These are phyloP conservation scores for Pterois miles DNA, from an alignment of 2,797 vertebrate species.

Conservation along the genomic window DNA sequence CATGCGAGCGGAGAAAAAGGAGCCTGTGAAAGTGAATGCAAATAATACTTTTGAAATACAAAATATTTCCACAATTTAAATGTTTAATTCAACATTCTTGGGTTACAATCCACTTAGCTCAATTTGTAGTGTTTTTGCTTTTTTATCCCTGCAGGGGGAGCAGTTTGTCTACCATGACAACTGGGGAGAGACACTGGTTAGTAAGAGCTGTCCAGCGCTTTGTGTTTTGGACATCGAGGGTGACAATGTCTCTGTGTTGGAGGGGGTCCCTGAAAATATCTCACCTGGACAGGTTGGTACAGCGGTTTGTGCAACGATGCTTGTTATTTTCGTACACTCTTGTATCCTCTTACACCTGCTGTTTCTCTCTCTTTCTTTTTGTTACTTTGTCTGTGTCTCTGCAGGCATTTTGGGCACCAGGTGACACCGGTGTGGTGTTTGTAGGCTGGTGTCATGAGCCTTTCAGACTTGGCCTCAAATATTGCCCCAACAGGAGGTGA, in stretches of 20 bases:
- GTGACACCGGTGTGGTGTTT: slow-evolving; percentile 91
- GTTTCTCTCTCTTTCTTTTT: neutral
- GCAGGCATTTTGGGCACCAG: slow-evolving; percentile 94
- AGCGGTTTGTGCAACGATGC: neutral
- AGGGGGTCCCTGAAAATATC: slow-evolving; percentile 89
- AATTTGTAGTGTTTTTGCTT: neutral
- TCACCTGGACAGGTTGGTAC: slow-evolving; percentile 93
- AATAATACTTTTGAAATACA: neutral
- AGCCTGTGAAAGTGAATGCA: slow-evolving; percentile 73
- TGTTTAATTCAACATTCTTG: neutral
- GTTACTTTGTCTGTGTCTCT: neutral
- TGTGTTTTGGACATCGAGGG: slow-evolving; percentile 91
- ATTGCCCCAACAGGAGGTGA: slow-evolving; percentile 93
- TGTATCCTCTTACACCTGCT: neutral
- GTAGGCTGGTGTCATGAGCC: slow-evolving; percentile 92
- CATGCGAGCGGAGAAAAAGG: slow-evolving; percentile 77
- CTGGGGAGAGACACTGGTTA: slow-evolving; percentile 91
- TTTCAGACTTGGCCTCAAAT: slow-evolving; percentile 90
- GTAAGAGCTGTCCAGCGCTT: slow-evolving; percentile 87
- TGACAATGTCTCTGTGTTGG: slow-evolving; percentile 89
- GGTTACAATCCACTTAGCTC: neutral
- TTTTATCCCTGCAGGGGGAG: slow-evolving; percentile 82
- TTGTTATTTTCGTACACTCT: neutral
- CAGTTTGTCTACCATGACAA: slow-evolving; percentile 92
- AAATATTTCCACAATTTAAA: neutral